Percentiles rank a stretch among this genome's conserved stretches.
Evolutionary conservation across 2,113 vertebrate species (phyloP).

Genomic region (Diadophis punctatus): DNA sequence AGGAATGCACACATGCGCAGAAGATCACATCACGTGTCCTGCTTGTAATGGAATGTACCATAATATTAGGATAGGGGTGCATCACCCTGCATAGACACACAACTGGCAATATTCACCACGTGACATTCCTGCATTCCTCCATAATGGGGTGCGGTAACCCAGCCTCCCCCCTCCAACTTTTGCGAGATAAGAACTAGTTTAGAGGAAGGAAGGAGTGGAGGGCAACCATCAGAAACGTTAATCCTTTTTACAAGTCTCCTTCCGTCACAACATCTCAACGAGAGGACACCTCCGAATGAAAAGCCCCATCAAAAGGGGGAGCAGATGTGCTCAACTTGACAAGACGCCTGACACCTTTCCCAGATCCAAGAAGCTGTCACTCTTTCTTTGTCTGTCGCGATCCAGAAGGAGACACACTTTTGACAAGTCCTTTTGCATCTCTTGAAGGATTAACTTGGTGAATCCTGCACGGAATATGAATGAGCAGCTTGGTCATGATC

Average conservation of each 20-base stretch:
- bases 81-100: no score
- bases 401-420: neutral
- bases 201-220: neutral
- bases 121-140: no score
- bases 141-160: neutral
- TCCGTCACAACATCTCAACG: neutral
- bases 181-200: neutral
- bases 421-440: neutral
- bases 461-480: neutral
- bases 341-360: neutral
- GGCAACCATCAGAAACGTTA: neutral
- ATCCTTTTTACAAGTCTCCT: neutral
- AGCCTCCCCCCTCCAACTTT: neutral
- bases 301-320: neutral
- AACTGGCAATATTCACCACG: no score
- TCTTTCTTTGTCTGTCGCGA: neutral
- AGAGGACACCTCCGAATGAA: neutral
- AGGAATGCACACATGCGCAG: no score
- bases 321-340: neutral
- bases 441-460: neutral
- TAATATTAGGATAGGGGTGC: no score
- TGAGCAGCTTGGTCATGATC: neutral
- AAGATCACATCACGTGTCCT: no score
- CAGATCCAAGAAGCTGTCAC: neutral
- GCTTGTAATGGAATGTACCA: no score